Evolutionary conservation across 2,113 vertebrate genomes (phyloP), one percentile per base, ranked within the genome.

Genomic region (Indicator indicator): DNA sequence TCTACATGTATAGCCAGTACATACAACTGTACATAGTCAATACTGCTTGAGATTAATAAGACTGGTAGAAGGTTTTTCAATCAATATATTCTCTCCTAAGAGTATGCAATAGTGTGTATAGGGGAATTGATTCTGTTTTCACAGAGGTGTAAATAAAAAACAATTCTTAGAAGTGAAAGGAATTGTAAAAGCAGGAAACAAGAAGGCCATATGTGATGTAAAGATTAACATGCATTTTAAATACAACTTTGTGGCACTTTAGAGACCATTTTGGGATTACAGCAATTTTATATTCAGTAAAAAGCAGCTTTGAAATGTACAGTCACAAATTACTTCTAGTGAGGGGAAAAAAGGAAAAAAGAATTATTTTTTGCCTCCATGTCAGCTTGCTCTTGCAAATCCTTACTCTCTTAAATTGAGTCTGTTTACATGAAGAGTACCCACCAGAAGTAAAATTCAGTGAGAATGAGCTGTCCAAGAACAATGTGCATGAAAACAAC

Each of bases 21-120:
- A 5, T 92, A 88, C 90, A 94, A 94, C 95, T 81, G 82, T 91
- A 95, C 50, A 30, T 83, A 93, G 96, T 95, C 94, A 88, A 96
- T 96, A 96, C 54, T 70, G 19, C 58, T 94, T 75, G 90, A 92
- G 89, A 96, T 94, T 91, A 96, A 88, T 95, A 96, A 91, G 72
- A 59, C 80, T 90, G n/a, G 90, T 84, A 79, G 95, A 91, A 89
- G 89, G 72, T 42, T 94, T 96, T 79, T 76, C 88, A 94, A 90
- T 95, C 93, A 76, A 95, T 90, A 92, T 46, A 79, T 83, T 86
- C 90, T 78, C 88, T 93, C 67, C 52, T 62, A 95, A 94, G 84
- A 91, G 86, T 93, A 95, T 94, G 71, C 83, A 91, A 83, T 28
- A 30, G 52, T 77, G 62, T 59, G 10, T 88, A 59, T 33, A 42